A percentile compares a stretch with the other conserved stretches of the same genome.
phyloP scores from a whole-genome alignment of 2,797 vertebrate species.

The Melanogrammus aeglefinus region DNA sequence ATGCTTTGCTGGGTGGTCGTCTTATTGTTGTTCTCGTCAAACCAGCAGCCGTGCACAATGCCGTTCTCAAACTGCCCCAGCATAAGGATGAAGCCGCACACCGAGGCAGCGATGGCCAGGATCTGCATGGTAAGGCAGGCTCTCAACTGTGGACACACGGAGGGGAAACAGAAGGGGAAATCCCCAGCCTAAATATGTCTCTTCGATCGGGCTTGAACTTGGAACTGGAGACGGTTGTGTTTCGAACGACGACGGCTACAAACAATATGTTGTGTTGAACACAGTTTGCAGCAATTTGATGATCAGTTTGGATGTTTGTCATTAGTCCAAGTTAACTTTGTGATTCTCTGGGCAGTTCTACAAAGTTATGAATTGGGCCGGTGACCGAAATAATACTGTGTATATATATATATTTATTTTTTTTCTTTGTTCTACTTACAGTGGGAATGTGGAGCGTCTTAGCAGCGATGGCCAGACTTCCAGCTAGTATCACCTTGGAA shows the following conservation, averaged over 20 bases:
- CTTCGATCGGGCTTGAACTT: neutral
- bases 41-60: neutral
- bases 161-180: neutral
- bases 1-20: accelerated
- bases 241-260: too few relatives aligned
- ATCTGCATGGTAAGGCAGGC: constrained; percentile 66
- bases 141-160: constrained; percentile 49
- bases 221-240: too few relatives aligned
- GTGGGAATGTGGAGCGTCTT: constrained; percentile 63
- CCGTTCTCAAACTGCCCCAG: accelerated
- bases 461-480: constrained; percentile 62
- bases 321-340: too few relatives aligned
- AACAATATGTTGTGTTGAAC: too few relatives aligned
- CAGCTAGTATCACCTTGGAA: constrained; percentile 60
- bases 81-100: constrained; percentile 32
- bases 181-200: too few relatives aligned
- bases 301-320: too few relatives aligned
- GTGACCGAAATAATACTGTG: neutral
- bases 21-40: accelerated
- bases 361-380: too few relatives aligned
- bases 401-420: too few relatives aligned
- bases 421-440: constrained; percentile 41
- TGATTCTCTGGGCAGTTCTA: too few relatives aligned
- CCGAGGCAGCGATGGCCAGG: constrained; percentile 28
- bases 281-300: too few relatives aligned